A percentile compares a stretch with the other conserved stretches of the same genome.
These are phyloP conservation scores for Hafferia zeledoni DNA, from an alignment of 2,797 vertebrate species.

Conservation along the genomic window DNA sequence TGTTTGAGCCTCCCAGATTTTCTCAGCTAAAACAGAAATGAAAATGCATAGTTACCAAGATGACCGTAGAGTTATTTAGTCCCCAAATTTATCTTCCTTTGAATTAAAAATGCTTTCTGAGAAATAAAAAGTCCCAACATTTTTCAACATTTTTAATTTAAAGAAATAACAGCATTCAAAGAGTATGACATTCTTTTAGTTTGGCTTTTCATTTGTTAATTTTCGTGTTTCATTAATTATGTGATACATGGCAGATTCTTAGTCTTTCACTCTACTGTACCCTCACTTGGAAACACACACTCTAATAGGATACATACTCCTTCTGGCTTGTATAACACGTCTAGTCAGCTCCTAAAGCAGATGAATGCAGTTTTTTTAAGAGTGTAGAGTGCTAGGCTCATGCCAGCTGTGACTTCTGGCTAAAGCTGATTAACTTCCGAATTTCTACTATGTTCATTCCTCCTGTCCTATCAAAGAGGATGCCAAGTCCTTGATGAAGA, in stretches of 20 bases:
- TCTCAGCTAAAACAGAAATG: background rate
- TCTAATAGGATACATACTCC: background rate
- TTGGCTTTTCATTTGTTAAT: background rate
- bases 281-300: background rate
- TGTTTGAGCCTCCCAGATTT: background rate
- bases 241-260: background rate
- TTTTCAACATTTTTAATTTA: background rate
- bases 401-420: background rate
- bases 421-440: background rate
- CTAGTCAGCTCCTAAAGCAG: background rate
- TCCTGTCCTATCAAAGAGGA: background rate
- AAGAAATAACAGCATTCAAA: background rate
- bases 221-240: background rate
- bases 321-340: background rate
- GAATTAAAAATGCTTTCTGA: background rate
- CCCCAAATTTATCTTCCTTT: background rate
- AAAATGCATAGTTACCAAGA: background rate
- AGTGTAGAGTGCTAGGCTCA: background rate
- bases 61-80: background rate
- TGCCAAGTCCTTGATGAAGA: slow-evolving; percentile 35
- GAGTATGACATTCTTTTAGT: background rate
- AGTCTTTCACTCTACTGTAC: background rate
- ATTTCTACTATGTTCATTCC: background rate
- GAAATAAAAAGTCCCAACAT: background rate
- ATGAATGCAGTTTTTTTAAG: background rate